Evolutionary conservation across 2,888 invertebrate species (phyloP), one percentile per base, ranked within the genome.

Genomic region (Thelaira solivaga): DNA sequence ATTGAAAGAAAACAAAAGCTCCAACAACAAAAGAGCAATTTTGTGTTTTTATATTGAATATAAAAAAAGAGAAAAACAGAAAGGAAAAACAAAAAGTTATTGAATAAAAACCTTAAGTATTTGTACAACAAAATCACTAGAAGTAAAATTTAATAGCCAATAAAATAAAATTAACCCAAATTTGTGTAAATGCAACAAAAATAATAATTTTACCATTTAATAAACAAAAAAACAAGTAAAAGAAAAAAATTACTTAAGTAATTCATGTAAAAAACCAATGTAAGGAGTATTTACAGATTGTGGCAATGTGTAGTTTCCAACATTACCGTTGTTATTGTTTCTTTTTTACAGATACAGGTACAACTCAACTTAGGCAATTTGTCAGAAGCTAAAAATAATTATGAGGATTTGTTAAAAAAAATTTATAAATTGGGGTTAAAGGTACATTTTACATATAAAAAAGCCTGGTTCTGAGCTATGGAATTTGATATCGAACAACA

Each of bases 121-220:
- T 64, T 36, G 26, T n/a, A n/a, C 55, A 72, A 62, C 36, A 61
- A 34, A 31, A 34, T 47, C 36, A 7, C 24, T 43, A 57, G 13
- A 24, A 68, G 36, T 43, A 51, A 34, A 16, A 73, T 31, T 22
- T 29, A 57, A 73, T 49, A 57, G 43, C 24, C 41, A 73, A 72
- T 57, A 73, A 67, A 72, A 47, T 39, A 55, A 72, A 47, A 39
- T 53, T 72, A 72, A 72, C 72, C 72, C 64, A 72, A 72, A 64
- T 72, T 45, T 55, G 41, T 53, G 26, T 47, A 49, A 68, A 68
- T 20, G 41, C 51, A 41, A 29, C 36, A 59, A 57, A 51, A 43
- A 45, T 34, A 43, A 67, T 31, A 65, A 26, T 65, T 65, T 65
- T 67, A 45, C 67, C 53, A 65, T 26, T 51, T 22, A 65, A 59